Base-by-base conservation (phyloP, 53 echinoderm and acorn worm genomes). In the Paracentrotus lividus region DNA sequence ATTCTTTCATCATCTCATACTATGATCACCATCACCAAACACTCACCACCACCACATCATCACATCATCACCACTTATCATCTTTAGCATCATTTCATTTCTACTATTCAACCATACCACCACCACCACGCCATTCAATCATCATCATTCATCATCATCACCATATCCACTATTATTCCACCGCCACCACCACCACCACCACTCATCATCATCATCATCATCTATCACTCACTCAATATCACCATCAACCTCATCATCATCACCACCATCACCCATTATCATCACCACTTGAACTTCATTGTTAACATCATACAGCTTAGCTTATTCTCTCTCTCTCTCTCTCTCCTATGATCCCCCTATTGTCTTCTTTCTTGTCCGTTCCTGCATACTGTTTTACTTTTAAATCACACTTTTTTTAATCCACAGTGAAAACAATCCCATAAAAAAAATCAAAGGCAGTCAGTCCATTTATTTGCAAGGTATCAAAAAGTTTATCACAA, bases 401-500 rank as follows among this genome's bases (percentile, higher is more conserved):
- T 66, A 4, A 24, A 10, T 67, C 33, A 31, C 67, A 67, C 32
- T 2, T 67, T 32, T n/a, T 33, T 29, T 32, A 67, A 16, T 18
- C 15, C 69, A 0, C 27, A 31, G 29, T 5, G 9, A 67, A 67
- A n/a, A 31, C 6, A 0, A 81, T 45, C 10, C 44, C 1, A 47
- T 45, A 45, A 81, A 81, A 23, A n/a, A 18, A 72, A 36, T 38
- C 81, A 81, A 12, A 47, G 5, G 0, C 47, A 44, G 44, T 13
- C 16, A 10, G 2, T n/a, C n/a, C n/a, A n/a, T n/a, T n/a, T 45
- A 45, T 47, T 81, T 45, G 45, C 44, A 81, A 81, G 44, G 81
- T 81, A 81, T 81, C 81, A 72, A 81, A 81, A 81, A 42, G 47
- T 81, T 81, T 81, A 81, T 81, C 47, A 81, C 81, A 72, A 81